These are phyloP conservation scores for Drepana falcataria DNA, from an alignment of 2,888 invertebrate genomes.

Conservation along the genomic window DNA sequence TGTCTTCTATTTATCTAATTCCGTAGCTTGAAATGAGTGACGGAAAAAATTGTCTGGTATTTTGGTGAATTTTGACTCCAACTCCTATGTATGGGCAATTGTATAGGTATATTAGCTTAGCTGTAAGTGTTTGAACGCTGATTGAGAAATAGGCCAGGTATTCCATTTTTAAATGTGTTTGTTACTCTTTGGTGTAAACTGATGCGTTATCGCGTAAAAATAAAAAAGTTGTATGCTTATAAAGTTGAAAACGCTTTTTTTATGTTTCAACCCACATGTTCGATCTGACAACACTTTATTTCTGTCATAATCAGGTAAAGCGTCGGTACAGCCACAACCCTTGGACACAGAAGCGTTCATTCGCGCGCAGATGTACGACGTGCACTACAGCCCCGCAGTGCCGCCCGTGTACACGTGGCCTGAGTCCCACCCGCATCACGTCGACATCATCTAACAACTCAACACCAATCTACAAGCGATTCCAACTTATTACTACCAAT, in stretches of 20 bases:
- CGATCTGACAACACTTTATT: no score
- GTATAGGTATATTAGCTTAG: not conserved
- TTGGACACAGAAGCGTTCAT: slow-evolving; percentile 85
- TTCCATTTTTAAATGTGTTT: no score
- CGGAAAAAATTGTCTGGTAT: not conserved
- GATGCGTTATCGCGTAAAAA: no score
- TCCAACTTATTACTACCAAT: not conserved
- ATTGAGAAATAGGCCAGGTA: not conserved
- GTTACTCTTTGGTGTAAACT: no score
- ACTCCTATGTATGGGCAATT: not conserved
- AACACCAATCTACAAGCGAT: not conserved
- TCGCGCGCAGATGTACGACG: slow-evolving; percentile 89
- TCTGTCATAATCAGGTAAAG: slow-evolving; percentile 78
- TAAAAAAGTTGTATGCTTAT: no score
- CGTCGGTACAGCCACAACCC: slow-evolving; percentile 89
- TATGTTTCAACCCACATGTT: no score
- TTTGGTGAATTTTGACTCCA: not conserved
- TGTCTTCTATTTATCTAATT: not conserved
- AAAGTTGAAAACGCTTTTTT: no score
- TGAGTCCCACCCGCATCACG: slow-evolving; percentile 23
- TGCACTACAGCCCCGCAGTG: slow-evolving; percentile 82
- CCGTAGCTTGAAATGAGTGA: not conserved
- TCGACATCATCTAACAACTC: slow-evolving; percentile 43
- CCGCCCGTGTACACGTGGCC: slow-evolving; percentile 82
- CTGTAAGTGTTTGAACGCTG: not conserved